Evolutionary conservation across 2,797 vertebrate genomes (phyloP).

Genomic region (Sebastolobus altivelis): DNA sequence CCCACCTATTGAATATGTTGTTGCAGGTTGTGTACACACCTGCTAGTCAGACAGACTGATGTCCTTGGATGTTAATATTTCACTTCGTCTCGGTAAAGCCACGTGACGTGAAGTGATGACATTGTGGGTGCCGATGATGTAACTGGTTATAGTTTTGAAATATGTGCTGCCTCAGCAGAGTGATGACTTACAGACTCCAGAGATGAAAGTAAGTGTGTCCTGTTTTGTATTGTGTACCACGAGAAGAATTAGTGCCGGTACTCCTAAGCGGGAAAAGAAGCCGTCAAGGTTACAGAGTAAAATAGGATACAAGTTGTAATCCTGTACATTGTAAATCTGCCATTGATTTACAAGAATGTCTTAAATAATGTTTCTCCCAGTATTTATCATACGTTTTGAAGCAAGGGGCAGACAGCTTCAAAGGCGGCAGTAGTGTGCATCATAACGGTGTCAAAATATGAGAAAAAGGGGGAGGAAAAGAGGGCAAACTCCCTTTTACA

Average conservation of each 20-base stretch:
- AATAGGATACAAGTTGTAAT: constrained; percentile 71
- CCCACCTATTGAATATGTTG: background rate
- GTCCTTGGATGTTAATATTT: constrained; percentile 61
- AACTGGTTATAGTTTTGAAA: constrained; percentile 62
- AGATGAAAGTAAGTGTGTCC: constrained; percentile 63
- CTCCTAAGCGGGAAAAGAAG: constrained; percentile 63
- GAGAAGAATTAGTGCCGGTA: constrained; percentile 63
- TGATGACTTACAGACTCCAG: constrained; percentile 56
- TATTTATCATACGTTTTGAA: constrained; percentile 49
- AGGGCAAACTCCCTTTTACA: constrained; percentile 25
- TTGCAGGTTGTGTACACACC: constrained; percentile 21
- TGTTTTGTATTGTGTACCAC: constrained; percentile 60
- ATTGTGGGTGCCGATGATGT: constrained; percentile 48
- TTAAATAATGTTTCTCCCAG: constrained; percentile 46
- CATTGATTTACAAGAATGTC: constrained; percentile 63
- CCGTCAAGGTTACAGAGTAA: constrained; percentile 73
- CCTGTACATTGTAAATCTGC: constrained; percentile 69
- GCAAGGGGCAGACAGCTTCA: constrained; percentile 27
- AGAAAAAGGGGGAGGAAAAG: constrained; percentile 30
- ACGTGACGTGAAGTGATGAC: constrained; percentile 47
- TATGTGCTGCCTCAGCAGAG: constrained; percentile 63
- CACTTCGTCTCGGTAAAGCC: constrained; percentile 34
- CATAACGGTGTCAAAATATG: constrained; percentile 37
- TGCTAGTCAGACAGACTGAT: constrained; percentile 22
- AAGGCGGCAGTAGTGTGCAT: constrained; percentile 21